A percentile compares a stretch with the other conserved stretches of the same genome.
Evolutionary conservation across 1,140 invertebrate species (phyloP).

Genomic region (Drosophila ogumai): DNA sequence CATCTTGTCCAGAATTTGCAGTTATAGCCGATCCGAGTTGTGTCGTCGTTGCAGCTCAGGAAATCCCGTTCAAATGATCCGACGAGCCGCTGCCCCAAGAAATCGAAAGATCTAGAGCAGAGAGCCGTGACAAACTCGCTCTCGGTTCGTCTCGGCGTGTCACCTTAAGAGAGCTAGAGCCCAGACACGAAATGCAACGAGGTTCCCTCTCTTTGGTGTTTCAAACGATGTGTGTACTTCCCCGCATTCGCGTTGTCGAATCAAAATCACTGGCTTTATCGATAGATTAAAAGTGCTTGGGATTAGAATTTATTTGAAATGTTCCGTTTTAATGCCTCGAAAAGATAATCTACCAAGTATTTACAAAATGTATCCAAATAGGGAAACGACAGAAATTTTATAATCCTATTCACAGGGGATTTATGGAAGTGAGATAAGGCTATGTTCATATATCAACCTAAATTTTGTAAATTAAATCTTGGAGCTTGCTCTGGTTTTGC

Average conservation of each 20-base stretch:
- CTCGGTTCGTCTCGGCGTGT: neutral
- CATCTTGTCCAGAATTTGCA: constrained; percentile 1
- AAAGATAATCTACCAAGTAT: neutral
- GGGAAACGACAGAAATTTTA: neutral
- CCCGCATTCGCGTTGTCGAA: neutral
- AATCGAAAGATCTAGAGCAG: neutral
- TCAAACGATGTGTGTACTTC: neutral
- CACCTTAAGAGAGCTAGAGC: neutral
- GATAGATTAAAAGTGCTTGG: neutral
- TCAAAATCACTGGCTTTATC: neutral
- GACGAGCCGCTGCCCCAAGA: neutral
- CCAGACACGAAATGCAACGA: neutral
- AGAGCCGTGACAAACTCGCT: neutral
- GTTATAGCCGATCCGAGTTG: neutral
- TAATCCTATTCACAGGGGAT: neutral
- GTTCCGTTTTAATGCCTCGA: neutral
- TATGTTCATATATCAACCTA: neutral
- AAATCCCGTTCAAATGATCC: neutral
- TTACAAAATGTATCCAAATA: neutral
- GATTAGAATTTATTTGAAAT: neutral
- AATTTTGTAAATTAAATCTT: neutral
- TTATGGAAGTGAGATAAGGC: constrained; percentile 1
- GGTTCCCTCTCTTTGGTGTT: neutral
- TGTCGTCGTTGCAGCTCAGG: neutral
- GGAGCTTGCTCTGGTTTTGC: neutral